Conservation (phyloP, 2,797 vertebrate species). For the Oreochromis mossambicus region DNA sequence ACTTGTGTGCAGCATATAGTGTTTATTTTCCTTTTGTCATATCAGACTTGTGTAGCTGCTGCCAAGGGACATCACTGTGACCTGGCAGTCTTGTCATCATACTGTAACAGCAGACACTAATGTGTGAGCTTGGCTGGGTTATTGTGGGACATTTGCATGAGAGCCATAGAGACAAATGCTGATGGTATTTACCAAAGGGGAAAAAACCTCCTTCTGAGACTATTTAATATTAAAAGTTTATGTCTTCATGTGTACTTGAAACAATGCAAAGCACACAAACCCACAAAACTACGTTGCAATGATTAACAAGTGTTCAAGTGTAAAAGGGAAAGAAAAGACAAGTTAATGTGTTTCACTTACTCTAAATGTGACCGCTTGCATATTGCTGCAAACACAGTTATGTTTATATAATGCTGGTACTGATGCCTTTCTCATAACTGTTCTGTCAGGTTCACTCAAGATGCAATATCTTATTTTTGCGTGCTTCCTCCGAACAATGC, state of each 20-base stretch:
- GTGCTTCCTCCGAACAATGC: background rate
- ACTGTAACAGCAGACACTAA: background rate
- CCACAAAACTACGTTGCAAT: background rate
- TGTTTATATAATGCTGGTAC: background rate
- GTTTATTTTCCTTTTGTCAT: conserved; percentile 1
- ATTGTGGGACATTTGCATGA: background rate
- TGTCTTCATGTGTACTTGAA: background rate
- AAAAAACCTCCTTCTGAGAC: background rate
- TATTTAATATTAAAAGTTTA: background rate
- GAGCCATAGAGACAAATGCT: background rate
- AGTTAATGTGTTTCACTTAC: background rate
- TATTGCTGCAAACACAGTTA: background rate
- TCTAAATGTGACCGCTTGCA: background rate
- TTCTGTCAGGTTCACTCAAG: background rate
- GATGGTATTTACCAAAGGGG: background rate
- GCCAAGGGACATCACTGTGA: background rate
- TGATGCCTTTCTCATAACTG: background rate
- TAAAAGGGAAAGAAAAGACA: background rate
- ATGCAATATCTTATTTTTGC: background rate
- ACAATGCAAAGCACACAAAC: rapidly evolving
- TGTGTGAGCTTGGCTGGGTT: background rate
- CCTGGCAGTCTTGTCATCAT: conserved; percentile 18
- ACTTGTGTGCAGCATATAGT: background rate
- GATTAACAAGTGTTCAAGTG: background rate
- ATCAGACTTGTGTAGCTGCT: background rate